phyloP scores from a whole-genome alignment of 2,797 vertebrate genomes.

The Chaetodon trifasciatus region DNA sequence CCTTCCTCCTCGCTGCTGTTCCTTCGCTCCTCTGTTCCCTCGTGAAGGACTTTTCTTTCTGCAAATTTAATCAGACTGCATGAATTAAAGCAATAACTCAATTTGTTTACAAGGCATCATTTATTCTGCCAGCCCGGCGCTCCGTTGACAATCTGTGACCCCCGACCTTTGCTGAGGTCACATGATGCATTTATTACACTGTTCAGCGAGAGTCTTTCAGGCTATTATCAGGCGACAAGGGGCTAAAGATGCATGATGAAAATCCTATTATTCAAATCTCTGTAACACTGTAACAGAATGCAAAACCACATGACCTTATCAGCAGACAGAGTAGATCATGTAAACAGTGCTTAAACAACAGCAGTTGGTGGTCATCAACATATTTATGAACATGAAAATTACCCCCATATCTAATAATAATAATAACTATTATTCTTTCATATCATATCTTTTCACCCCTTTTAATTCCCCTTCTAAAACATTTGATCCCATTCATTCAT shows the following conservation, averaged over 20 bases:
- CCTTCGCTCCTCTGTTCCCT: constrained; percentile 63
- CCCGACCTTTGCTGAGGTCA: constrained; percentile 80
- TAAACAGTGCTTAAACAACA: constrained; percentile 49
- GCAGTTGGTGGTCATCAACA: constrained; percentile 24
- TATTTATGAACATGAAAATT: constrained; percentile 47
- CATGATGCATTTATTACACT: constrained; percentile 79
- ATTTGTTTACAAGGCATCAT: constrained; percentile 88
- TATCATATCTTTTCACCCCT: not conserved
- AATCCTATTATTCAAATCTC: constrained; percentile 81
- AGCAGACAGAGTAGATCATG: constrained; percentile 57
- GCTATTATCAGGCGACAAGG: constrained; percentile 75
- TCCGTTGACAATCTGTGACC: constrained; percentile 81
- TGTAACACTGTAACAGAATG: constrained; percentile 60
- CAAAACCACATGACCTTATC: constrained; percentile 69
- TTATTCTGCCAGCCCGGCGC: constrained; percentile 85
- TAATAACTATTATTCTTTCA: constrained; percentile 2
- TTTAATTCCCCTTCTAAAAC: not conserved
- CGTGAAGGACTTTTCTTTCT: constrained; percentile 75
- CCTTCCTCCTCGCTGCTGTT: constrained; percentile 54
- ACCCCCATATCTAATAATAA: constrained; percentile 3
- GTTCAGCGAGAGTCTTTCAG: constrained; percentile 68
- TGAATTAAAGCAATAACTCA: constrained; percentile 88
- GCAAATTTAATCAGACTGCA: constrained; percentile 86
- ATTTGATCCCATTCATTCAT: constrained; percentile 4
- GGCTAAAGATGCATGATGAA: constrained; percentile 78